Conservation (phyloP, 30 jellyfish, hydroid and myxozoan genomes). For the Clytia hemisphaerica region DNA sequence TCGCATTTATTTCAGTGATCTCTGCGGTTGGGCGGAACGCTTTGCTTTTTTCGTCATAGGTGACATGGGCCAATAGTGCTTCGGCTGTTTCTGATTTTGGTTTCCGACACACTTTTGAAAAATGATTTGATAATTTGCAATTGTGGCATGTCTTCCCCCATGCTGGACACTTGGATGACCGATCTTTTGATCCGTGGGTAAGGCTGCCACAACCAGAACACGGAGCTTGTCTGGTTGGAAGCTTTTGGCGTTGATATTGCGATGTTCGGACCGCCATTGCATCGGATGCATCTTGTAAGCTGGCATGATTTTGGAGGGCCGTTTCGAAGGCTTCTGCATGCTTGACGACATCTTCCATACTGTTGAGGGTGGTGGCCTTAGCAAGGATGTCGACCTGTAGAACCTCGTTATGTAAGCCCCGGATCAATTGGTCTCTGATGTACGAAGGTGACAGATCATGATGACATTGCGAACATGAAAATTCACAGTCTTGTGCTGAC, state of each 20-base stretch:
- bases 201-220: slow-evolving; percentile 9
- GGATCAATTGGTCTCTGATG: background rate
- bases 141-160: background rate
- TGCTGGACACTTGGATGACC: background rate
- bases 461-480: background rate
- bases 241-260: background rate
- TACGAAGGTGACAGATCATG: background rate
- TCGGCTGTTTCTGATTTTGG: too few relatives aligned
- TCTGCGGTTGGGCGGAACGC: too few relatives aligned
- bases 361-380: slow-evolving; percentile 2
- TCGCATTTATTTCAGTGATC: too few relatives aligned
- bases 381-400: slow-evolving; percentile 5
- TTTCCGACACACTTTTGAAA: too few relatives aligned
- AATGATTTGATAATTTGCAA: too few relatives aligned
- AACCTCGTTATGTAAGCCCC: background rate
- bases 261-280: slow-evolving; percentile 7
- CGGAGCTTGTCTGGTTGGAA: background rate
- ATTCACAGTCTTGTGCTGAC: background rate
- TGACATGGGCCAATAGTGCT: too few relatives aligned
- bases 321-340: slow-evolving; percentile 23
- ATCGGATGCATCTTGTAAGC: slow-evolving; percentile 1
- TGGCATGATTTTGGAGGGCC: background rate
- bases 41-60: too few relatives aligned
- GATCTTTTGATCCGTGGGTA: background rate
- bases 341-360: background rate